Percentiles rank a stretch among this genome's conserved stretches.
phyloP scores from a whole-genome alignment of 1,140 invertebrate genomes.

The Papilio dardanus region DNA sequence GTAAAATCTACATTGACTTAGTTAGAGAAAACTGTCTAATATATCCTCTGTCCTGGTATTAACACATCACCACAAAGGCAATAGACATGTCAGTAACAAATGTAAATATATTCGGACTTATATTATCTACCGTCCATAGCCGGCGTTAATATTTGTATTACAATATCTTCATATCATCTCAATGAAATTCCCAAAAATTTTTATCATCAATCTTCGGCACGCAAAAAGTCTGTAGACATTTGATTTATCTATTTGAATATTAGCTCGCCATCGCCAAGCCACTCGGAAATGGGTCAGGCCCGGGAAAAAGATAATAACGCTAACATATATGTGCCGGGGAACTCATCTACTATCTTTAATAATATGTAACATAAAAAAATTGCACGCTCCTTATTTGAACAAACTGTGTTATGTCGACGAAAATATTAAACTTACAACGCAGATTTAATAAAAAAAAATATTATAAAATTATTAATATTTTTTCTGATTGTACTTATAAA shows the following conservation, averaged over 20 bases:
- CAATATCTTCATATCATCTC: constrained; percentile 31
- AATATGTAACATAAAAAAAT: constrained; percentile 2
- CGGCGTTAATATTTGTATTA: constrained; percentile 22
- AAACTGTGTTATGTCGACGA: neutral
- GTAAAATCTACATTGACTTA: too few species aligned
- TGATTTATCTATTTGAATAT: constrained; percentile 75
- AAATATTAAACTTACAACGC: neutral
- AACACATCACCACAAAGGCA: constrained; percentile 20
- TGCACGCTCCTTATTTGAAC: neutral
- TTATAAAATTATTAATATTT: too few species aligned
- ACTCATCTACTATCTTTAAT: neutral
- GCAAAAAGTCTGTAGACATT: constrained; percentile 61
- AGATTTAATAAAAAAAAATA: too few species aligned
- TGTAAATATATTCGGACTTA: constrained; percentile 31
- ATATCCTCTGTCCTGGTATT: constrained; percentile 19
- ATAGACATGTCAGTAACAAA: constrained; percentile 14
- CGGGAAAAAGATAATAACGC: constrained; percentile 40
- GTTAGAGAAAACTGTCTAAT: neutral
- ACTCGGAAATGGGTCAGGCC: constrained; percentile 49
- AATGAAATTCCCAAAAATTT: constrained; percentile 55
- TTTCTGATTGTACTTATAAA: too few species aligned
- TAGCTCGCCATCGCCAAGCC: constrained; percentile 51
- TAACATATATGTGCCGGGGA: constrained; percentile 11
- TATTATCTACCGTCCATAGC: constrained; percentile 4
- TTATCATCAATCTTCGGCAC: constrained; percentile 60